Base-by-base conservation (phyloP, 92 coral and sea anemone species). In the Meandrina meandrites region DNA sequence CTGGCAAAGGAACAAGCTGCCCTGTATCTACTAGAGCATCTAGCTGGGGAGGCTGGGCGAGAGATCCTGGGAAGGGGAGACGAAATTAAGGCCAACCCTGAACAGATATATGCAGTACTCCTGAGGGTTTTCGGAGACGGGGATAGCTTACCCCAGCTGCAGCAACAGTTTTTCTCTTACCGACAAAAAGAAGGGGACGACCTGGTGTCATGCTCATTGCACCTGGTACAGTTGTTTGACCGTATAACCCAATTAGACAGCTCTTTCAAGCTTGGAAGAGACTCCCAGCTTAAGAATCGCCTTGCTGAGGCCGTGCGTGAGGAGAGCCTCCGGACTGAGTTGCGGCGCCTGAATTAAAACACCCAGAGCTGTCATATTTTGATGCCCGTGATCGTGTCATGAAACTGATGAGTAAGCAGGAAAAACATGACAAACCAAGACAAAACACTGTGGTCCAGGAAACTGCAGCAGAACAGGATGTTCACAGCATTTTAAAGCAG, bases 281-380 rank as follows among this genome's bases (percentile, higher is more conserved):
- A 88, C 27, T 76, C 91, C 4, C 94, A 91, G 58, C 79, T 88
- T 8, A 91, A 91, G 82, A 91, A 84, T 48, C 66, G 45, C 70
- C 89, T 88, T 6, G 94, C 91, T 31, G 94, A 89, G 27, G 94
- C 94, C 18, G 94, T 92, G 71, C 57, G 56, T 69, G 90, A 86
- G 7, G 91, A 77, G 9, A 58, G 88, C 31, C 79, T 90, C 8
- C 9, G 91, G 24, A 90, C 90, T 17, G 92, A 92, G 85, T 79
- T 92, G 56, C 81, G 83, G n/a, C 86, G 92, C 54, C 81, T 81
- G 78, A 92, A 40, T 6, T 40, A 40, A 6, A 40, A 40, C 45
- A 40, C 45, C 45, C 45, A 40, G 45, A 40, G 89, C 73, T 92
- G 5, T 56, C 92, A 32, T 92, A 85, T 48, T 91, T 91, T 89